Evolutionary conservation across 2,888 invertebrate genomes (phyloP), one percentile per base, ranked within the genome.

Genomic region (Caenorhabditis sp.): DNA sequence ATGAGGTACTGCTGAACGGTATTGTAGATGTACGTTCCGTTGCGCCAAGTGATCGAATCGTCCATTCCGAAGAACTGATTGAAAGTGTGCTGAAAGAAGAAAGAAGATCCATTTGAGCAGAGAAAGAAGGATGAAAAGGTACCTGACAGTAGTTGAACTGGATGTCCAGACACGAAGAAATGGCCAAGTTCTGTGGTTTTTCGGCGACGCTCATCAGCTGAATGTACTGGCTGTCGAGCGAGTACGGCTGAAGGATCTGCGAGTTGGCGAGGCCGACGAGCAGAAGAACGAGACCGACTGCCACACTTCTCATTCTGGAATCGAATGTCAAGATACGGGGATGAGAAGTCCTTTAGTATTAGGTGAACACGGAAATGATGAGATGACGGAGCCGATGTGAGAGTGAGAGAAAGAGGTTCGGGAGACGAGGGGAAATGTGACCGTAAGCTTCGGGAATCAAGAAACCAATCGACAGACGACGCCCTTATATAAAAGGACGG

Each of bases 121-220:
- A n/a, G n/a, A n/a, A n/a, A n/a, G n/a, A n/a, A n/a, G n/a, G n/a
- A n/a, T n/a, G n/a, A n/a, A n/a, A n/a, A n/a, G n/a, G n/a, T n/a
- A n/a, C 46, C 65, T 62, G 79, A 50, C 79, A 79, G 56, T 79
- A 75, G 46, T 79, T 75, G 66, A 75, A 75, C 62, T 75, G 71
- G 24, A 71, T 62, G 56, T 79, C 79, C 4, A 45, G 27, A 35
- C 79, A 79, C 43, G n/a, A 24, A 2, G 79, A 61, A 35, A 71
- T 46, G 13, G 75, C 79, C 3, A 32, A 32, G 32, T 78, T 62
- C 24, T 45, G 46, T 37, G 65, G 55, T 20, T 56, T 26, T 11
- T 71, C 70, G 15, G 66, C 45, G 61, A 63, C 37, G 2, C 27
- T 50, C 58, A 66, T 72, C 50, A 62, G 32, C 45, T 79, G 66